A percentile compares a stretch with the other conserved stretches of the same genome.
These are phyloP conservation scores for Rutpela maculata DNA, from an alignment of 2,888 invertebrate genomes.

Conservation along the genomic window DNA sequence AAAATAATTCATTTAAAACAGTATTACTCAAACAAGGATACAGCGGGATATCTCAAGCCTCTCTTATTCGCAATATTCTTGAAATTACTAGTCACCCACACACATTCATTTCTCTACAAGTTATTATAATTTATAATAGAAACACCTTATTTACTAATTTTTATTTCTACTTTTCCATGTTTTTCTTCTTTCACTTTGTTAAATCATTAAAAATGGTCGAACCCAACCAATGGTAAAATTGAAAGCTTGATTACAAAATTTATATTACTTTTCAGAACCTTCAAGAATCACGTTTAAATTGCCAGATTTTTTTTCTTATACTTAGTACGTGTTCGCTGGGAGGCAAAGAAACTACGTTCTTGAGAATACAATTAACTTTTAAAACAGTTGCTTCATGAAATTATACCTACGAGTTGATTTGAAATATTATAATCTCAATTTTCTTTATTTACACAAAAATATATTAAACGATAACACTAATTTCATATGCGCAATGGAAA, in stretches of 20 bases:
- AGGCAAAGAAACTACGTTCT: constrained; percentile 22
- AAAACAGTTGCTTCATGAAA: constrained; percentile 21
- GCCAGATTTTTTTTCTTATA: constrained; percentile 24
- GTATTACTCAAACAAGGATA: background rate
- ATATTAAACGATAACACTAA: background rate
- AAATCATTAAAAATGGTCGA: background rate
- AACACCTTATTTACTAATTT: background rate
- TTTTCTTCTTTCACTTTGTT: background rate
- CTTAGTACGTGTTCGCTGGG: constrained; percentile 12
- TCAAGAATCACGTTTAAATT: constrained; percentile 37
- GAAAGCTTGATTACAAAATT: constrained; percentile 26
- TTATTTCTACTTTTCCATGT: background rate
- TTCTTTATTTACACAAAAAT: background rate
- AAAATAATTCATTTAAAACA: background rate
- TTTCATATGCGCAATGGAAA: no score
- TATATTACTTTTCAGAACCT: constrained; percentile 40
- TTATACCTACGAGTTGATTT: background rate
- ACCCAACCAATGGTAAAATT: constrained; percentile 9
- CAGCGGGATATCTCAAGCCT: background rate
- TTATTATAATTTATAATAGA: constrained; percentile 6
- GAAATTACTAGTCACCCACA: constrained; percentile 13
- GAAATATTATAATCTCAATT: background rate
- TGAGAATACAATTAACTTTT: constrained; percentile 20
- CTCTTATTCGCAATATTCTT: background rate
- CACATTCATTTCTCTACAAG: background rate